Evolutionary conservation across 2,888 invertebrate species (phyloP), one percentile per base, ranked within the genome.

Genomic region (Drepana falcataria): DNA sequence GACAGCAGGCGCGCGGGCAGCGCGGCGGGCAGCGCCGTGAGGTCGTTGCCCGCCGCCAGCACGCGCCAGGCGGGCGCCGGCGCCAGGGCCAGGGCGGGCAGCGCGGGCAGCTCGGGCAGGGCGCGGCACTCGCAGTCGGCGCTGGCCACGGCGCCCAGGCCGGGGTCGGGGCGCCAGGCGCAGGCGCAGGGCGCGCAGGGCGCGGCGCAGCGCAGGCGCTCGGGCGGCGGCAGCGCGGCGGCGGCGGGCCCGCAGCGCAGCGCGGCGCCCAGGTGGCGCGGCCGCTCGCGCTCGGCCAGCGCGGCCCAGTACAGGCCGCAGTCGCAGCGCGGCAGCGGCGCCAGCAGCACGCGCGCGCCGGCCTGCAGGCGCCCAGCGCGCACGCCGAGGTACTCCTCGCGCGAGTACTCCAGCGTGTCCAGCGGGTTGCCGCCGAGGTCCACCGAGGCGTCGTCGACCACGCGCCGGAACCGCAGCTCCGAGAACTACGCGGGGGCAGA

Each of bases 1-100:
- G 35, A 51, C 60, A 59, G 64, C 7, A 9, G 40, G 47, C 9
- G 9, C 44, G 44, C 44, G 9, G 6, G 6, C 44, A 9, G 9
- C 2, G 9, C 9, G 9, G 44, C 44, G 6, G 7, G 44, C 44
- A 9, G 44, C 9, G 44, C 7, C 9, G 44, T 1, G 44, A 6
- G 44, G 9, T 3, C 6, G 9, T 7, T 9, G 44, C 9, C 44
- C 9, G 44, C 7, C 9, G 44, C 9, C 44, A 9, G 44, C 2
- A 44, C 9, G 44, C 9, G 44, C 9, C 44, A 9, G 44, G 9
- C 9, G 44, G 44, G 9, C 3, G 44, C 2, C 6, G 44, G 44
- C 44, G 44, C 9, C 44, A 9, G 44, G 9, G 44, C 9, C 44
- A 9, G 44, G 7, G 44, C 44, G 44, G 44, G 44, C 44, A 9